Conservation (phyloP, 2,113 vertebrate species). For the Myanophis thanlyinensis region DNA sequence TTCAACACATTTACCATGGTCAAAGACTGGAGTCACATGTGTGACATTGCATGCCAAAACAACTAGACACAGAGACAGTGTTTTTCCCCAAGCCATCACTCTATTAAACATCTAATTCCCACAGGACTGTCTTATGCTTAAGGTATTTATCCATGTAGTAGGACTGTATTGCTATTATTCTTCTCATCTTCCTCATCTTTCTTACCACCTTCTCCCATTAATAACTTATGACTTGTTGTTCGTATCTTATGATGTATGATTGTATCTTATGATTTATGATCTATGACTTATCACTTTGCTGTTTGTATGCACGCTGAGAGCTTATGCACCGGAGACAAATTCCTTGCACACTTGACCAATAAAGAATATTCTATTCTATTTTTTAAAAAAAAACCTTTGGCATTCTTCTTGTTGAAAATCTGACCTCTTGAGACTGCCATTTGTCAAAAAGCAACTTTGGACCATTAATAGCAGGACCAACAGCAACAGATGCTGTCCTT, state of each 20-base stretch:
- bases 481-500: neutral
- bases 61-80: neutral
- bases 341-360: neutral
- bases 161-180: neutral
- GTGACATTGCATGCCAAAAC: neutral
- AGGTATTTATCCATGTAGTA: neutral
- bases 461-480: neutral
- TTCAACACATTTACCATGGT: neutral
- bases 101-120: too few relatives aligned
- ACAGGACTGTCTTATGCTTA: neutral
- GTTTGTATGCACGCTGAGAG: neutral
- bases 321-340: neutral
- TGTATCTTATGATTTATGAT: neutral
- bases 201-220: neutral
- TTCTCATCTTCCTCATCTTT: neutral
- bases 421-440: neutral
- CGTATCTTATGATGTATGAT: too few relatives aligned
- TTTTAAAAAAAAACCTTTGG: neutral
- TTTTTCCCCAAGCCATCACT: neutral
- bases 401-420: neutral
- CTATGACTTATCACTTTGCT: neutral
- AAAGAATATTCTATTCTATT: neutral
- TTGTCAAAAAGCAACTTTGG: neutral
- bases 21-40: too few relatives aligned
- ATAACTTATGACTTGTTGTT: neutral